Evolutionary conservation across 2,113 vertebrate genomes (phyloP).

Genomic region (Capricornis sumatraensis): DNA sequence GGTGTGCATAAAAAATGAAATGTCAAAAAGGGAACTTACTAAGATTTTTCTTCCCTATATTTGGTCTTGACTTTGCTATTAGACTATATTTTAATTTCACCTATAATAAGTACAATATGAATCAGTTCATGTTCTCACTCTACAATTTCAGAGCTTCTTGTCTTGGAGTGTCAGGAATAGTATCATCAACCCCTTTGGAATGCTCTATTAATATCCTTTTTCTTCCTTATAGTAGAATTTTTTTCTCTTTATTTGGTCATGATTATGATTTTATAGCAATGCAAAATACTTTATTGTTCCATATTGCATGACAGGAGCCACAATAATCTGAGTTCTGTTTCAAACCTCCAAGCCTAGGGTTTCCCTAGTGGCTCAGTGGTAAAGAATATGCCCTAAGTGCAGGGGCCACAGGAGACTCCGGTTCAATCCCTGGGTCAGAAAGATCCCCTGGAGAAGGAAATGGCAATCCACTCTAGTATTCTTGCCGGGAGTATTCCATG

Average conservation of each 20-base stretch:
- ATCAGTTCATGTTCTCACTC: not conserved
- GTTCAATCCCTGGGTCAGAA: not conserved
- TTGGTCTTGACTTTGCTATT: not conserved
- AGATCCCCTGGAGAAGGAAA: not conserved
- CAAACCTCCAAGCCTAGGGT: not conserved
- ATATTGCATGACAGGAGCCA: not conserved
- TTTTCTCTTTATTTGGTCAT: not conserved
- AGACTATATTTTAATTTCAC: not conserved
- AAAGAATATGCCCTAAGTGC: not conserved
- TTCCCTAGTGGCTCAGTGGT: not conserved
- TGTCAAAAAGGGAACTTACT: not conserved
- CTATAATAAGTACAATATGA: not conserved
- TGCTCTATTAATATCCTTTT: not conserved
- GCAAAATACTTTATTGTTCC: not conserved
- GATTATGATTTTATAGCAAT: not conserved
- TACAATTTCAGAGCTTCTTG: not conserved
- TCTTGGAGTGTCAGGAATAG: not conserved
- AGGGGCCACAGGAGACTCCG: fast-evolving
- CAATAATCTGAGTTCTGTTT: not conserved
- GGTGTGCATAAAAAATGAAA: not conserved
- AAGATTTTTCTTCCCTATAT: not conserved
- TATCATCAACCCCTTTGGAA: not conserved
- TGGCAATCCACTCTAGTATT: not conserved
- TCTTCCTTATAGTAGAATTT: not conserved
- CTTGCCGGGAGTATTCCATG: not conserved